These are phyloP conservation scores for Drosophila grimshawi DNA, from an alignment of 1,140 invertebrate species.

Conservation along the genomic window DNA sequence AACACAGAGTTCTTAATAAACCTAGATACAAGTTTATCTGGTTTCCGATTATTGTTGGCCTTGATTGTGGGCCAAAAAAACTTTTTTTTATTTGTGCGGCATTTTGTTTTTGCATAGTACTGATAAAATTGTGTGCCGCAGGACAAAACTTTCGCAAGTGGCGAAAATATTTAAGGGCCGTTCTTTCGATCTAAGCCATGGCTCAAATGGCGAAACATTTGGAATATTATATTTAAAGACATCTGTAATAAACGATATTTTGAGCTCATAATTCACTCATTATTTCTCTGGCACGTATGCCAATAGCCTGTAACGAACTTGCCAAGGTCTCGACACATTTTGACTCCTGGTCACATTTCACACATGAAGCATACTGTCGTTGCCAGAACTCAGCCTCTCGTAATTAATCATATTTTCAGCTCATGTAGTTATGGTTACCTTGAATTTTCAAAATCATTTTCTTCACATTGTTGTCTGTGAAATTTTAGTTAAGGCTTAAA, in stretches of 20 bases:
- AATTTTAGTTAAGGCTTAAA: not conserved
- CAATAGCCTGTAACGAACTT: slow-evolving; percentile 8
- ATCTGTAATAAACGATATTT: slow-evolving; percentile 29
- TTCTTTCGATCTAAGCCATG: slow-evolving; percentile 1
- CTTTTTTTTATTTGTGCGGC: slow-evolving; percentile 52
- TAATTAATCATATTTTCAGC: slow-evolving; percentile 43
- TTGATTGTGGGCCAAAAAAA: slow-evolving; percentile 51
- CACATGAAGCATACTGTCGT: not conserved
- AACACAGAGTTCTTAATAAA: slow-evolving; percentile 13
- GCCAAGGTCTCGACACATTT: slow-evolving; percentile 22
- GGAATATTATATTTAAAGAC: slow-evolving; percentile 32
- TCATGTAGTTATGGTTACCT: not conserved
- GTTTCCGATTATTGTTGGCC: not conserved
- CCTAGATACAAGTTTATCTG: not conserved
- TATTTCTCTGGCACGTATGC: slow-evolving; percentile 54
- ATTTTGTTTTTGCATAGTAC: slow-evolving; percentile 23
- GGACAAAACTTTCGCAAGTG: slow-evolving; percentile 36
- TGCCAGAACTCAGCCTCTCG: not conserved
- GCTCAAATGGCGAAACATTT: slow-evolving; percentile 19
- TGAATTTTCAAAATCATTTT: slow-evolving; percentile 1
- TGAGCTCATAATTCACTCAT: slow-evolving; percentile 59
- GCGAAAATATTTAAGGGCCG: not conserved
- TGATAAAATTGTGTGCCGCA: slow-evolving; percentile 34
- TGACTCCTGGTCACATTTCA: slow-evolving; percentile 6
- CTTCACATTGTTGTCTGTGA: not conserved